Conservation (phyloP, 2,113 vertebrate species). For the Dendropsophus ebraccatus region DNA sequence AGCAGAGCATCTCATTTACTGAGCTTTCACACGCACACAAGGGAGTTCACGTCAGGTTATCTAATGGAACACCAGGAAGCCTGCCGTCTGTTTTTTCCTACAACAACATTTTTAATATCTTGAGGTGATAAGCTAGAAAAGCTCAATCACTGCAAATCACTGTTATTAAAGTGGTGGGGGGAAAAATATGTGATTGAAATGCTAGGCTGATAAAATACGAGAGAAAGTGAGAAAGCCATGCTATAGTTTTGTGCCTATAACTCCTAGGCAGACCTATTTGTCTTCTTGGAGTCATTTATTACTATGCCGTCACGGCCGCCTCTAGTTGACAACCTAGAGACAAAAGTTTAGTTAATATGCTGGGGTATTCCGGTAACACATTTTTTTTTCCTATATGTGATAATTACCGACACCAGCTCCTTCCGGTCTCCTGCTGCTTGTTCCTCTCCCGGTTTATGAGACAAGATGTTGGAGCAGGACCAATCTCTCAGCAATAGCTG, state of each 20-base stretch:
- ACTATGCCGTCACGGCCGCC: neutral
- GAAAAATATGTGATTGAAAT: slow-evolving; percentile 60
- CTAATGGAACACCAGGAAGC: slow-evolving; percentile 28
- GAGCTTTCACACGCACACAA: slow-evolving; percentile 17
- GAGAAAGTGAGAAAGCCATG: slow-evolving; percentile 54
- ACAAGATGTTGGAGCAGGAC: too few species aligned
- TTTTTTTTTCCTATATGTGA: too few species aligned
- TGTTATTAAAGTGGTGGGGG: slow-evolving; percentile 65
- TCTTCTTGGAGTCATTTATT: neutral
- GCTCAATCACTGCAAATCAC: slow-evolving; percentile 60
- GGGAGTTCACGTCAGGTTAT: slow-evolving; percentile 52
- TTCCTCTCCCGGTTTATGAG: too few species aligned
- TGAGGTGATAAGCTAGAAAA: slow-evolving; percentile 60
- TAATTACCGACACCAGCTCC: too few species aligned
- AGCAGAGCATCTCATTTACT: neutral
- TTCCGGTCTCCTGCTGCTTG: too few species aligned
- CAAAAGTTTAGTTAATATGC: too few species aligned
- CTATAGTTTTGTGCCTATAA: neutral
- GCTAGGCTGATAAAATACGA: slow-evolving; percentile 61
- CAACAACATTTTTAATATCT: slow-evolving; percentile 62
- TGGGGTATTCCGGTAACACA: too few species aligned
- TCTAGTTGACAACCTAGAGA: too few species aligned
- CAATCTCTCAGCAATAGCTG: too few species aligned
- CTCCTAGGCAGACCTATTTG: neutral
- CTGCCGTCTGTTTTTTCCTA: slow-evolving; percentile 49